Conservation (phyloP, 2,113 vertebrate genomes). For the Otolemur garnettii region DNA sequence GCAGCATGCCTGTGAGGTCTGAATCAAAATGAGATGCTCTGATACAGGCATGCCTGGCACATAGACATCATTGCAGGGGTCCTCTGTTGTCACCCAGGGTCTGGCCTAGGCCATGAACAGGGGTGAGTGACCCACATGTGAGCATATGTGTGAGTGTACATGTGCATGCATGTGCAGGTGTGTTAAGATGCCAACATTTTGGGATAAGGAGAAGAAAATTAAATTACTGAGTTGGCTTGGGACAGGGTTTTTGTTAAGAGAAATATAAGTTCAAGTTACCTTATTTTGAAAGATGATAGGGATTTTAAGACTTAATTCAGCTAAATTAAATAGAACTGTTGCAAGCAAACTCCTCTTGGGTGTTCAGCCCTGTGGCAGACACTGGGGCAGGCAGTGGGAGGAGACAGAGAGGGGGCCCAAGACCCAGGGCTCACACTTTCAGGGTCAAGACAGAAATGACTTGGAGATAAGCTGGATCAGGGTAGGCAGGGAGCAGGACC, state of each 20-base stretch:
- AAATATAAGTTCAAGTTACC: neutral
- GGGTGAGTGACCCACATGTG: no score
- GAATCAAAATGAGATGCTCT: neutral
- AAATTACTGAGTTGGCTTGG: neutral
- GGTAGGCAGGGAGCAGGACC: neutral
- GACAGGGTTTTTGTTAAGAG: neutral
- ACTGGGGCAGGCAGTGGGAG: neutral
- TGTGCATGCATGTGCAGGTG: neutral
- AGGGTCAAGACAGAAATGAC: neutral
- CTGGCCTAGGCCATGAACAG: neutral
- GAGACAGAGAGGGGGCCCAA: neutral
- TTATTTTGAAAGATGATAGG: neutral
- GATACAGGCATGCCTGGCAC: neutral
- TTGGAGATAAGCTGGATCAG: neutral
- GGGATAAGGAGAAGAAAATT: neutral
- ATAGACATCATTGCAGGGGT: accelerated
- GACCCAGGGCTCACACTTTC: neutral
- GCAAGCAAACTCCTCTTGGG: neutral
- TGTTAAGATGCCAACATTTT: neutral
- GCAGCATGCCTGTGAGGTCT: neutral
- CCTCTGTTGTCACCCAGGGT: neutral
- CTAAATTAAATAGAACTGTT: neutral
- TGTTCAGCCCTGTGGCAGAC: neutral
- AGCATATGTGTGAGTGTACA: neutral
- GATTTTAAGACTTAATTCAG: neutral